A percentile compares a stretch with the other conserved stretches of the same genome.
phyloP scores from a whole-genome alignment of 2,888 invertebrate species.

The Mayetiola destructor region DNA sequence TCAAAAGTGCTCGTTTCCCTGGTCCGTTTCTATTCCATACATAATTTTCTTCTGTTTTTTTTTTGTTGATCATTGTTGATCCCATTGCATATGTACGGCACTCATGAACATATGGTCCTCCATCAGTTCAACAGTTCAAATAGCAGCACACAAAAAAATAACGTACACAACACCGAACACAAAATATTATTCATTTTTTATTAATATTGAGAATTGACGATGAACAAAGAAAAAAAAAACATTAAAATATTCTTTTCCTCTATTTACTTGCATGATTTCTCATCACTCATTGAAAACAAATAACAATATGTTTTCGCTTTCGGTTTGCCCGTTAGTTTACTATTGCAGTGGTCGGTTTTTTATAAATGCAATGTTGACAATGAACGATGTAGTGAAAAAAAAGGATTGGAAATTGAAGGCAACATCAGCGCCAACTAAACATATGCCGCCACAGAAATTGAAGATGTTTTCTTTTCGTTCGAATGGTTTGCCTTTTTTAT shows the following conservation, averaged over 20 bases:
- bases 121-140: constrained; percentile 7
- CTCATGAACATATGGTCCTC: constrained; percentile 2
- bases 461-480: not conserved
- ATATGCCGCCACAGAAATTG: not conserved
- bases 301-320: not conserved
- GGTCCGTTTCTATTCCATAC: no score
- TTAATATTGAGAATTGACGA: no score
- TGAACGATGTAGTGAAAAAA: not conserved
- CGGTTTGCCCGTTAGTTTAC: constrained; percentile 3
- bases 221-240: not conserved
- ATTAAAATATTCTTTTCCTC: no score
- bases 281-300: not conserved
- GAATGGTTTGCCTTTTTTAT: not conserved
- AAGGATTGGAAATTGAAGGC: not conserved
- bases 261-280: constrained; percentile 4
- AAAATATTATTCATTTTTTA: no score
- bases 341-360: no score
- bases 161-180: no score
- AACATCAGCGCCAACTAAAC: not conserved
- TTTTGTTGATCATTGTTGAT: no score
- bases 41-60: no score
- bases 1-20: no score
- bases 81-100: no score
- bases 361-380: not conserved
- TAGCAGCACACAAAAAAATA: no score